phyloP scores from a whole-genome alignment of 1,140 invertebrate genomes.

The Idris sp. region DNA sequence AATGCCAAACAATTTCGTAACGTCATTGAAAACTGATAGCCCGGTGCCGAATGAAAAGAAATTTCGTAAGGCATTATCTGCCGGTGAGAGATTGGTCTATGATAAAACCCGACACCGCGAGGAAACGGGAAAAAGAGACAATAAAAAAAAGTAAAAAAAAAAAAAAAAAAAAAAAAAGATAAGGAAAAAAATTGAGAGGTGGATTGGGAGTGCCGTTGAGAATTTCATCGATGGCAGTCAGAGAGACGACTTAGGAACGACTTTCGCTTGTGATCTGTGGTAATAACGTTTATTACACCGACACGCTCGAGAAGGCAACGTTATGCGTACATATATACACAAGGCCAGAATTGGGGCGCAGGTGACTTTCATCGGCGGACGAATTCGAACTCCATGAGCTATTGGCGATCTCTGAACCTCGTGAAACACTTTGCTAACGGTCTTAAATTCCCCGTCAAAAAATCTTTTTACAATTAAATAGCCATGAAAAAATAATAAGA shows the following conservation, averaged over 20 bases:
- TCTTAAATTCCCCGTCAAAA: slow-evolving; percentile 40
- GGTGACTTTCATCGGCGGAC: slow-evolving; percentile 53
- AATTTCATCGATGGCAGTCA: slow-evolving; percentile 31
- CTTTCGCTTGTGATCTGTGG: slow-evolving; percentile 55
- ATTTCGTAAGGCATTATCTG: slow-evolving; percentile 9
- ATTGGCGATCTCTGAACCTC: slow-evolving; percentile 42
- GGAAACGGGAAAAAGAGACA: slow-evolving; percentile 1
- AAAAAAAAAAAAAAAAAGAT: no score
- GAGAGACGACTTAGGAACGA: slow-evolving; percentile 45
- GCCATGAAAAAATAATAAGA: no score
- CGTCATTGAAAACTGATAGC: slow-evolving; percentile 21
- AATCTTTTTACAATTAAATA: no score
- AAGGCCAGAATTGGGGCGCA: slow-evolving; percentile 53
- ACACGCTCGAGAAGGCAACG: slow-evolving; percentile 50
- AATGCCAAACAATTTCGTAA: slow-evolving; percentile 23
- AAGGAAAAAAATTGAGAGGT: no score
- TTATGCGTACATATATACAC: slow-evolving; percentile 49
- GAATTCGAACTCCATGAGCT: slow-evolving; percentile 24
- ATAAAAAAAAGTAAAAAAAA: slow-evolving; percentile 11
- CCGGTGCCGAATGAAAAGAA: slow-evolving; percentile 13
- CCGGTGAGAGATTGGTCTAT: slow-evolving; percentile 1
- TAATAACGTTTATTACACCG: slow-evolving; percentile 56
- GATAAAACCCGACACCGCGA: slow-evolving; percentile 12
- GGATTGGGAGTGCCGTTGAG: slow-evolving; percentile 34
- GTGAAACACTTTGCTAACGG: slow-evolving; percentile 37